Percentiles rank a stretch among this genome's conserved stretches.
Evolutionary conservation across 2,797 vertebrate genomes (phyloP).

Genomic region (Podarcis siculus): DNA sequence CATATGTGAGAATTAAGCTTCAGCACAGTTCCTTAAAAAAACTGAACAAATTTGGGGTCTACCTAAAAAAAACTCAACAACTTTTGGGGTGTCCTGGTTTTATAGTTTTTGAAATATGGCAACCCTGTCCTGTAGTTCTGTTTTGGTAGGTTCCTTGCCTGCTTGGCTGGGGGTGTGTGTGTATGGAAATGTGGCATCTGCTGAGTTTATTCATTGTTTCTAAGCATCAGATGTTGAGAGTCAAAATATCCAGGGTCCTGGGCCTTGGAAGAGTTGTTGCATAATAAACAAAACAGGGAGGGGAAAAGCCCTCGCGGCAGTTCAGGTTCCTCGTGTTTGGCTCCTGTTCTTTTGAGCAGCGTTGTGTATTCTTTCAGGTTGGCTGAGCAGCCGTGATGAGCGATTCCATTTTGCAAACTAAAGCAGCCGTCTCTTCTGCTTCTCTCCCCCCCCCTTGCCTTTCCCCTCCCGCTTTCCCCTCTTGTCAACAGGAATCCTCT

Average conservation of each 20-base stretch:
- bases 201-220: background rate
- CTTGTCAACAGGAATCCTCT: background rate
- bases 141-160: background rate
- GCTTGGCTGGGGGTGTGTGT: too few species aligned
- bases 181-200: background rate
- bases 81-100: too few species aligned
- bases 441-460: fast-evolving
- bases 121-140: background rate
- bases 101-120: background rate
- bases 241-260: background rate
- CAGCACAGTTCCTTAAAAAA: too few species aligned
- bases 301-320: background rate
- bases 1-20: background rate
- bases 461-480: background rate
- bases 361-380: slow-evolving; percentile 47
- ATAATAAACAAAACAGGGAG: background rate
- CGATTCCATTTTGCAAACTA: slow-evolving; percentile 6
- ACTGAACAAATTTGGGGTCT: too few species aligned
- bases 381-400: slow-evolving; percentile 46
- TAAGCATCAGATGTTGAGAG: background rate
- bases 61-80: too few species aligned
- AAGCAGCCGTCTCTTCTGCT: background rate
- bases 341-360: slow-evolving; percentile 27
- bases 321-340: background rate
- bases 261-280: background rate